These are phyloP conservation scores for Atta cephalotes DNA, from an alignment of 1,140 invertebrate species.

Conservation along the genomic window DNA sequence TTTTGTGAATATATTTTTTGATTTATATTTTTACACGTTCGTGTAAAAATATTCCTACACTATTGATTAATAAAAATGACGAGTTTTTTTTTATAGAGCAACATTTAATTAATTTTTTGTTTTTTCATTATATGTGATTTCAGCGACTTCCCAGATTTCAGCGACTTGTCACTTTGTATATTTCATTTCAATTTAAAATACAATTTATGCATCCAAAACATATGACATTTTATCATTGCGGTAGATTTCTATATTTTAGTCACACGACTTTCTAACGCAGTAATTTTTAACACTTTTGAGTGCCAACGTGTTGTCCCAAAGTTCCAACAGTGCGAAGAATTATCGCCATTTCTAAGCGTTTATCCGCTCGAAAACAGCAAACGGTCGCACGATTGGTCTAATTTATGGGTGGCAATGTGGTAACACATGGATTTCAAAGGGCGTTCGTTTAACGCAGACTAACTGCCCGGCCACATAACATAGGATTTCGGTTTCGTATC, in stretches of 20 bases:
- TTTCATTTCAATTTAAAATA: neutral
- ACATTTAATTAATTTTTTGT: neutral
- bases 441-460: conserved; percentile 36
- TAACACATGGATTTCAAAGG: conserved; percentile 51
- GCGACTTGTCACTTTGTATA: neutral
- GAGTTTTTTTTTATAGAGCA: neutral
- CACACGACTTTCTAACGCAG: neutral
- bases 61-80: neutral
- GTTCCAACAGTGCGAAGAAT: conserved; percentile 31
- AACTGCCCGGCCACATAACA: conserved; percentile 19
- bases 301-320: neutral
- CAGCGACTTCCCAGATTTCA: neutral
- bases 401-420: conserved; percentile 28
- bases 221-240: neutral
- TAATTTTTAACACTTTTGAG: conserved; percentile 12
- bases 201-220: neutral
- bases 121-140: neutral
- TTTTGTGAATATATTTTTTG: neutral
- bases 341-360: conserved; percentile 41
- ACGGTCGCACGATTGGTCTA: conserved; percentile 25
- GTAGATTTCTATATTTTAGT: conserved; percentile 3
- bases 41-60: neutral
- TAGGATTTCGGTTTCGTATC: conserved; percentile 38
- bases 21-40: neutral
- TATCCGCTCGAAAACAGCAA: conserved; percentile 35